Percentiles rank a stretch among this genome's conserved stretches.
Evolutionary conservation across 2,113 vertebrate genomes (phyloP).

Genomic region (Jacana jacana): DNA sequence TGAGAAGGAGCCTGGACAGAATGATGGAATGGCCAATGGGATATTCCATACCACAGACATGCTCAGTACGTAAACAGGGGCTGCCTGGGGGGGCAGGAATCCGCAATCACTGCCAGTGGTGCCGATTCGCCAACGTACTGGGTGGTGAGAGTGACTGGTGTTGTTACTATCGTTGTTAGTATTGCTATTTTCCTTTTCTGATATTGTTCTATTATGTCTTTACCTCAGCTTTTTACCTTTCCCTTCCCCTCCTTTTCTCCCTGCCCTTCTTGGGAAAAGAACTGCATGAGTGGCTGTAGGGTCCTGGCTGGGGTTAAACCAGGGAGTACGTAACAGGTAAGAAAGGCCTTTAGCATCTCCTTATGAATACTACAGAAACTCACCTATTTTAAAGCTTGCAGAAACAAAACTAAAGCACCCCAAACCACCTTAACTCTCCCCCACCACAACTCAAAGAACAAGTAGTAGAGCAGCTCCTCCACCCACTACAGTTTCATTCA

Average conservation of each 20-base stretch:
- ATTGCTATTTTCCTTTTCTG: background rate
- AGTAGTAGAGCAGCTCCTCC: background rate
- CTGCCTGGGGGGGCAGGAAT: background rate
- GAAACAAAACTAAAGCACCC: background rate
- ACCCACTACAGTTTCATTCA: background rate
- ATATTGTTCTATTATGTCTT: background rate
- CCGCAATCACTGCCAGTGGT: background rate
- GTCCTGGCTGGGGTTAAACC: background rate
- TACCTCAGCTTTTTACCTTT: background rate
- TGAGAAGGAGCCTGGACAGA: background rate
- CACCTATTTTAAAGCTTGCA: background rate
- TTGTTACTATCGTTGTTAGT: background rate
- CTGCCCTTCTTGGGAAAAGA: background rate
- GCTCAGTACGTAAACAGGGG: background rate
- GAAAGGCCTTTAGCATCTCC: background rate
- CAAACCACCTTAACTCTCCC: background rate
- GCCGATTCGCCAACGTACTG: background rate
- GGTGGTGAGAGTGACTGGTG: background rate
- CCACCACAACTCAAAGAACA: background rate
- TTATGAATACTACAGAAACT: background rate
- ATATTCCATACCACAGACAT: background rate
- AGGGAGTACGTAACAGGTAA: background rate
- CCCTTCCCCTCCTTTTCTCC: background rate
- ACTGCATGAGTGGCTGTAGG: background rate
- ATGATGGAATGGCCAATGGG: background rate